Evolutionary conservation across 1,140 invertebrate species (phyloP).

Genomic region (Contarinia nasturtii): DNA sequence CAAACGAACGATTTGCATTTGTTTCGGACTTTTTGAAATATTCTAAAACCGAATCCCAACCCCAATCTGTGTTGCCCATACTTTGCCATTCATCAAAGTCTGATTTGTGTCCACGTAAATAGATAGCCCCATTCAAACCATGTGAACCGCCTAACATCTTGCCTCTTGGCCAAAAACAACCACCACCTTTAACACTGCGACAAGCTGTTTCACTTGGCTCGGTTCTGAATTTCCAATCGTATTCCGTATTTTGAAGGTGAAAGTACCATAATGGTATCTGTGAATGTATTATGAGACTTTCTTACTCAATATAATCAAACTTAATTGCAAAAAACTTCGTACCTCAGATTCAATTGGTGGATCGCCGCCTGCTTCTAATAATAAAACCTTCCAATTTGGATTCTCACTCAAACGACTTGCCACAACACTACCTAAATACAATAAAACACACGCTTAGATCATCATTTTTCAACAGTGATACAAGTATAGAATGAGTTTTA

Average conservation of each 20-base stretch:
- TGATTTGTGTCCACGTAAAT: slow-evolving; percentile 1
- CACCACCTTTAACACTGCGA: slow-evolving; percentile 23
- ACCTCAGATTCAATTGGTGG: slow-evolving; percentile 29
- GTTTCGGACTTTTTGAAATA: slow-evolving; percentile 4
- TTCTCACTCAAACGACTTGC: slow-evolving; percentile 34
- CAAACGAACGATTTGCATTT: slow-evolving; percentile 37
- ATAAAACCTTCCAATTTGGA: slow-evolving; percentile 28
- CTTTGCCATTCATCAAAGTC: slow-evolving; percentile 39
- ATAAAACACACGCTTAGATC: too few species aligned
- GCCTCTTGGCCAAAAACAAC: slow-evolving; percentile 42
- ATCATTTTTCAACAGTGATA: too few species aligned
- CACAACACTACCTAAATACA: slow-evolving; percentile 26
- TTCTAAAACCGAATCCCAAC: background rate
- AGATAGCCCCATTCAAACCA: slow-evolving; percentile 51
- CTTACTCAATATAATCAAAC: too few species aligned
- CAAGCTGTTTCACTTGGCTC: slow-evolving; percentile 35
- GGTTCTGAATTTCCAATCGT: slow-evolving; percentile 47
- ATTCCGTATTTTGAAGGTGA: slow-evolving; percentile 24
- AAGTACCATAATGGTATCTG: slow-evolving; percentile 8
- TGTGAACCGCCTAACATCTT: slow-evolving; percentile 52
- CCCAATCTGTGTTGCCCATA: slow-evolving; percentile 19
- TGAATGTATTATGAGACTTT: background rate
- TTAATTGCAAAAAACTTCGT: too few species aligned
- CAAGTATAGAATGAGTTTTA: too few species aligned
- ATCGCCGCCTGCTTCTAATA: slow-evolving; percentile 38